Conservation (phyloP, 2,888 invertebrate species). For the Morpho achilles region DNA sequence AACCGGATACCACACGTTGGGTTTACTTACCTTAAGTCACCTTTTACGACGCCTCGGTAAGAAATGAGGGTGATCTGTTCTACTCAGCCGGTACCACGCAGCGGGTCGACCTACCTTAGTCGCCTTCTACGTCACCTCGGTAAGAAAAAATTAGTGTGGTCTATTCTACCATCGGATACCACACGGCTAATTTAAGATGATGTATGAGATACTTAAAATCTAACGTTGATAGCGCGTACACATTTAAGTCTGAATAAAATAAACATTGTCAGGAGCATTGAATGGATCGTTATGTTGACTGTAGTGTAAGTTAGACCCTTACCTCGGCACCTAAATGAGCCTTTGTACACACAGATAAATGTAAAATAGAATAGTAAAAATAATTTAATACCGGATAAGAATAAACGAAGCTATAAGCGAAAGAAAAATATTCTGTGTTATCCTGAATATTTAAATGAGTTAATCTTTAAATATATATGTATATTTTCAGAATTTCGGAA, state of each 20-base stretch:
- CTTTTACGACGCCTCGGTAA: too few species aligned
- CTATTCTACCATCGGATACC: too few species aligned
- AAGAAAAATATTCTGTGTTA: neutral
- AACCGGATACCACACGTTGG: too few species aligned
- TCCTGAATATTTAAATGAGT: too few species aligned
- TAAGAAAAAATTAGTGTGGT: too few species aligned
- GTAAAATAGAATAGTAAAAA: slow-evolving; percentile 16
- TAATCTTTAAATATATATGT: too few species aligned
- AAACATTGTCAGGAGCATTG: slow-evolving; percentile 48
- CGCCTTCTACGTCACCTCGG: too few species aligned
- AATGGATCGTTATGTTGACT: slow-evolving; percentile 57
- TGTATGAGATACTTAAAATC: slow-evolving; percentile 17
- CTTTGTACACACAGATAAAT: slow-evolving; percentile 40
- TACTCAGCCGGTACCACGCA: too few species aligned
- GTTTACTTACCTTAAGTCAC: too few species aligned
- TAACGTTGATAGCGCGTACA: slow-evolving; percentile 26
- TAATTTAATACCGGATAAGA: slow-evolving; percentile 20
- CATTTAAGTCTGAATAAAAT: slow-evolving; percentile 51
- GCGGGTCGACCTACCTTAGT: too few species aligned
- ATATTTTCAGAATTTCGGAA: too few species aligned
- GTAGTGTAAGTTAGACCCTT: slow-evolving; percentile 31
- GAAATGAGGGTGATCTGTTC: too few species aligned
- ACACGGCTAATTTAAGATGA: slow-evolving; percentile 7
- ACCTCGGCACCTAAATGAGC: slow-evolving; percentile 32
- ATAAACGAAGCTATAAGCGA: slow-evolving; percentile 17